These are phyloP conservation scores for Champsocephalus esox DNA, from an alignment of 2,797 vertebrate genomes.

Conservation along the genomic window DNA sequence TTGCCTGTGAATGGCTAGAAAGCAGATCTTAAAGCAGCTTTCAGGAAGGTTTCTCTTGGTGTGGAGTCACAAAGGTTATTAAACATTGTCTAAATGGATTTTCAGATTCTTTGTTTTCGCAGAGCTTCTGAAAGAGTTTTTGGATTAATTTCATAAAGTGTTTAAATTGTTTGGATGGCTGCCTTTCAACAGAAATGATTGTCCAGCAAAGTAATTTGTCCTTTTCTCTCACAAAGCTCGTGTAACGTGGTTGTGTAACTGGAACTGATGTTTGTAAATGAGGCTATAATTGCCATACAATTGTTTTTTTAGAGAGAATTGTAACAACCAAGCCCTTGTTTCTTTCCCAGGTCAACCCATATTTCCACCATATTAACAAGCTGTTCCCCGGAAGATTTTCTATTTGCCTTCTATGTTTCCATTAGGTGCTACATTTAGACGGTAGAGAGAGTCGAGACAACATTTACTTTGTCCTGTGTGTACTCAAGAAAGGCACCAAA, in stretches of 20 bases:
- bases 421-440: conserved; percentile 72
- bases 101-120: conserved; percentile 43
- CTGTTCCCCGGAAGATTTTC: conserved; percentile 37
- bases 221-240: conserved; percentile 48
- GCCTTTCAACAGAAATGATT: conserved; percentile 67
- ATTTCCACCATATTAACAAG: conserved; percentile 45
- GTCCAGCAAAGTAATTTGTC: conserved; percentile 59
- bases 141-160: conserved; percentile 42
- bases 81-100: conserved; percentile 54
- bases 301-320: conserved; percentile 67
- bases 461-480: conserved; percentile 47
- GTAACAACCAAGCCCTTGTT: conserved; percentile 35
- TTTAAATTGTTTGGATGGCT: conserved; percentile 56
- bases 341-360: conserved; percentile 49
- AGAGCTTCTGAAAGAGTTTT: conserved; percentile 31
- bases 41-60: conserved; percentile 45
- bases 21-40: conserved; percentile 44
- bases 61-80: conserved; percentile 54
- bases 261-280: conserved; percentile 74
- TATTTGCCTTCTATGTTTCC: conserved; percentile 65
- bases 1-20: conserved; percentile 39
- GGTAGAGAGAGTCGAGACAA: conserved; percentile 45
- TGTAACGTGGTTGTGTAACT: conserved; percentile 63
- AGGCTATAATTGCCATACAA: conserved; percentile 76
- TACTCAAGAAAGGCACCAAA: conserved; percentile 50